Conservation (phyloP, 2,797 vertebrate genomes). For the Anomalospiza imberbis region DNA sequence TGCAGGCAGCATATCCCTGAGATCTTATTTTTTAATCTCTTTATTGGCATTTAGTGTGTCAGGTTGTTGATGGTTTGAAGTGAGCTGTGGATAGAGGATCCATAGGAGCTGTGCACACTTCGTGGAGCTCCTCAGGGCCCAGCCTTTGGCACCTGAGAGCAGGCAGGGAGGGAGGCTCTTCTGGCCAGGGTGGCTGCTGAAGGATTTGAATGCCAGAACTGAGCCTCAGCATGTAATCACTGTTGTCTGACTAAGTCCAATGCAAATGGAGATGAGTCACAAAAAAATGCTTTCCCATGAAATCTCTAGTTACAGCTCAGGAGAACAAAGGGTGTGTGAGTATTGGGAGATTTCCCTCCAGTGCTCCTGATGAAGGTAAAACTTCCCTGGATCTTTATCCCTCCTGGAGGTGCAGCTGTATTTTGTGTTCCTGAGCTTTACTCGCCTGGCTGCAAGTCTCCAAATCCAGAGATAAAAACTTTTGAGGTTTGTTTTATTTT, state of each 20-base stretch:
- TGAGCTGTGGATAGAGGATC: rapidly evolving
- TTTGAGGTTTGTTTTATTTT: not conserved
- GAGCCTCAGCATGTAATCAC: not conserved
- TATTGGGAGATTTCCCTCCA: not conserved
- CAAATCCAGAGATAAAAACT: too few relatives aligned
- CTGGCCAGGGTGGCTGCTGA: not conserved
- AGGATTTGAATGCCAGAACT: not conserved
- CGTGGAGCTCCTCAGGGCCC: rapidly evolving
- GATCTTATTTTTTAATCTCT: not conserved
- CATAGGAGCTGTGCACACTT: rapidly evolving
- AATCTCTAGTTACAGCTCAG: not conserved
- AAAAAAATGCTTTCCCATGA: not conserved
- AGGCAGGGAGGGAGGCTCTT: not conserved
- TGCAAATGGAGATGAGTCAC: conserved; percentile 35
- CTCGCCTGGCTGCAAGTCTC: rapidly evolving
- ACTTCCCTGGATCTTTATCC: not conserved
- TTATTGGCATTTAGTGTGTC: rapidly evolving
- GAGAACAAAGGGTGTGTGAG: not conserved
- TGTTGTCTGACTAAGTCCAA: not conserved
- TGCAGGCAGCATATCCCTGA: not conserved
- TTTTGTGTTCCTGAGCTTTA: not conserved
- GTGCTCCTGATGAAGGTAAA: not conserved
- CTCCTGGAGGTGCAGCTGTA: rapidly evolving
- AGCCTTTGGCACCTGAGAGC: not conserved
- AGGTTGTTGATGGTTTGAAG: not conserved